phyloP scores from a whole-genome alignment of 2,888 invertebrate species.

The Athalia rosae region DNA sequence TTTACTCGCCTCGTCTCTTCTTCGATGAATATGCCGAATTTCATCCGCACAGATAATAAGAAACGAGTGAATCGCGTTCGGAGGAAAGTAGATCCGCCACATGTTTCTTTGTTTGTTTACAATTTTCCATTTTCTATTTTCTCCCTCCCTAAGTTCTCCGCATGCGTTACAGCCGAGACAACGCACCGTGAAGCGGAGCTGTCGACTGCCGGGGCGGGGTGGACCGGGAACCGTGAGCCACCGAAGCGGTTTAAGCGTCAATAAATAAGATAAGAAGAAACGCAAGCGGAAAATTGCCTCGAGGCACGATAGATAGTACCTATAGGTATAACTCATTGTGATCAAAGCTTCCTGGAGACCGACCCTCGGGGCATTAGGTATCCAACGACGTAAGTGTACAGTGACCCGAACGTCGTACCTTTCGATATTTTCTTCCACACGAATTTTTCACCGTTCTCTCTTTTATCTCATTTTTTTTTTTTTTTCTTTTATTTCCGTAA shows the following conservation, averaged over 20 bases:
- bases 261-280: conserved; percentile 18
- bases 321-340: background rate
- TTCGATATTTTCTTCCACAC: background rate
- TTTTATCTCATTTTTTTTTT: too few species aligned
- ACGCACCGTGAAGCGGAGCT: background rate
- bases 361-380: background rate
- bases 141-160: too few species aligned
- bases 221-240: background rate
- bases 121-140: too few species aligned
- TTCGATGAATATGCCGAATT: too few species aligned
- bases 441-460: too few species aligned
- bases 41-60: too few species aligned
- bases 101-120: background rate
- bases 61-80: background rate
- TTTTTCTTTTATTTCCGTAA: too few species aligned
- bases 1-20: too few species aligned
- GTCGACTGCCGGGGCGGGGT: background rate
- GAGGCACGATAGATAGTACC: background rate
- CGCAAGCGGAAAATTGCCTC: conserved; percentile 14
- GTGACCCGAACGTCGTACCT: background rate
- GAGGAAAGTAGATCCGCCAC: background rate
- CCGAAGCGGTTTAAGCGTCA: conserved; percentile 16
- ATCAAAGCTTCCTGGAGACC: background rate
- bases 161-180: too few species aligned
- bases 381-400: too few species aligned